Evolutionary conservation across 2,888 invertebrate species (phyloP).

Genomic region (Tetranychus truncatus): DNA sequence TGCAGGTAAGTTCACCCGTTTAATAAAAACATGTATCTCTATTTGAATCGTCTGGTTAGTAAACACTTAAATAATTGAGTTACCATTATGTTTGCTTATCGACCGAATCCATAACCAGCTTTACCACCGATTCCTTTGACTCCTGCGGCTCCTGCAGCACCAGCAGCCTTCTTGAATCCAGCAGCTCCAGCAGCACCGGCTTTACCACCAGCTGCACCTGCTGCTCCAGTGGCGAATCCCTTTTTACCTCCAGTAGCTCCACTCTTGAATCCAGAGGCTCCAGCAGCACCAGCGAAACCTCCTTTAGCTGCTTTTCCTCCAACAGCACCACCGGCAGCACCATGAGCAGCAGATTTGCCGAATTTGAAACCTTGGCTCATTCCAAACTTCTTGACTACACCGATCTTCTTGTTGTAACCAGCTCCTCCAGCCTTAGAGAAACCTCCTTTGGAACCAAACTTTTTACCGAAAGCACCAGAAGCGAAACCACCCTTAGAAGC

Average conservation of each 20-base stretch:
- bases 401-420: conserved; percentile 15
- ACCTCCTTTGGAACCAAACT: conserved; percentile 15
- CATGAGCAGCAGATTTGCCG: conserved; percentile 16
- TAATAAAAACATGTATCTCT: no score
- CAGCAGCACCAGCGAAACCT: background rate
- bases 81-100: no score
- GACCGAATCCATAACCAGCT: background rate
- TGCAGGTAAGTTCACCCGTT: no score
- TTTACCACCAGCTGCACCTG: no score
- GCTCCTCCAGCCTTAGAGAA: conserved; percentile 14
- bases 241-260: no score
- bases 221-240: no score
- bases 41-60: no score
- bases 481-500: conserved; percentile 14
- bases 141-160: no score
- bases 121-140: no score
- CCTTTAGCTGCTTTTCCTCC: conserved; percentile 12
- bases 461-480: conserved; percentile 17
- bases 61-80: no score
- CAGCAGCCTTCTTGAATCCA: no score
- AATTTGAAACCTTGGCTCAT: conserved; percentile 17
- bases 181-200: no score
- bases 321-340: conserved; percentile 15
- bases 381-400: conserved; percentile 14
- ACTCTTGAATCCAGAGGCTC: background rate